Evolutionary conservation across 1,140 invertebrate species (phyloP), one percentile per base, ranked within the genome.

Genomic region (Doryteuthis pealeii): DNA sequence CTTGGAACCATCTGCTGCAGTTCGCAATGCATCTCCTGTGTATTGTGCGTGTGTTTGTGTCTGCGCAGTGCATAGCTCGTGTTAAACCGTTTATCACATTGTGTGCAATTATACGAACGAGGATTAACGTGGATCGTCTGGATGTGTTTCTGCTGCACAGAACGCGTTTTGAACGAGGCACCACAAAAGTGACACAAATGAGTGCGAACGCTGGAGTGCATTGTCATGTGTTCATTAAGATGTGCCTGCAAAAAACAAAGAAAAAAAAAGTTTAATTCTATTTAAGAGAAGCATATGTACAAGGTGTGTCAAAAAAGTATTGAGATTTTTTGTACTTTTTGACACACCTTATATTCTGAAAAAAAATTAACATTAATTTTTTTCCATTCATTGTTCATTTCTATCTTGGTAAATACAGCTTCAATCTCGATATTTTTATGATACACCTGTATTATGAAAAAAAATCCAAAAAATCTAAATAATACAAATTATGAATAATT

Each of bases 131-230:
- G 88, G 32, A 89, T 86, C 22, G 84, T 86, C 65, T 84, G 76
- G 8, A 89, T 84, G 73, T 90, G 89, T 65, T 88, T 89, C 31
- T 86, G 80, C 74, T 89, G 89, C 0, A 89, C 88, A 1, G 86
- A 83, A 31, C 85, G 82, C 0, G 89, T 90, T 79, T 89, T 90
- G 75, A 90, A 90, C 15, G 87, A 83, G 12, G 89, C 86, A 12
- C 89, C 89, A 81, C 89, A 90, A 18, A 89, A 87, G 73, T 90
- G 88, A 78, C 89, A 90, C 26, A 89, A 81, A 76, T 86, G 88
- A 8, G 86, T 82, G 18, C 88, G 82, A n/a, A 82, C 81, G 35
- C 83, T 85, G 10, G 87, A 85, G 75, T 89, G 88, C n/a, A 86
- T 86, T 22, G 86, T 81, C 79, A 82, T 72, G 70, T 83, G 82